Evolutionary conservation across 2,797 vertebrate species (phyloP), one percentile per base, ranked within the genome.

Genomic region (Nyctibius grandis): DNA sequence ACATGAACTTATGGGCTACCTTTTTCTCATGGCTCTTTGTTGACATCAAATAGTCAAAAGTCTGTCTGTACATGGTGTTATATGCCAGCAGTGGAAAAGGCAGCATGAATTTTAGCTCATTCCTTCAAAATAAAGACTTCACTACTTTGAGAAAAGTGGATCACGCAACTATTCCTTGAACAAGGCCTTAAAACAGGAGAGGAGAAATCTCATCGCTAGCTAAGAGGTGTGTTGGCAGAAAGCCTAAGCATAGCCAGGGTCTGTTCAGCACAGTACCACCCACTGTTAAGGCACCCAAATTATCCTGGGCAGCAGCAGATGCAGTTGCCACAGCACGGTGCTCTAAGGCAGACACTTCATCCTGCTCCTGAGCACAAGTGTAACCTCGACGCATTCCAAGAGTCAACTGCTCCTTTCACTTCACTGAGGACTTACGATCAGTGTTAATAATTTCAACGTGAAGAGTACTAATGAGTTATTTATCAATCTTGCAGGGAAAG

Each of bases 311-410:
- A 84, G 85, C 76, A 88, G 79, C 59, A 95, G 33, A 59, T 9
- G 13, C 34, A 88, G 45, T 12, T 54, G 69, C 53, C 36, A 4
- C 0, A n/a, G 36, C 40, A 44, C 0, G 0, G 20, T 31, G 38
- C 45, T 57, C 44, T 5, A 22, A 50, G 15, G 38, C 29, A 57
- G 53, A 17, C 29, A 73, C 19, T 72, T 61, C 67, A 73, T 22
- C 45, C 65, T 47, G 51, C 31, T 89, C 50, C 22, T 34, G 5
- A 44, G 29, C 38, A 67, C 4, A 36, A 40, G 6, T 6, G 15
- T 2, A 13, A 40, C 16, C 72, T 18, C 0, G 0, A 42, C 11
- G 18, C 19, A 15, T 22, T 48, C 42, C 28, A 48, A 79, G 14
- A 81, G 69, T 23, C 56, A 68, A 21, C 42, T 26, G 61, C 42